Evolutionary conservation across 2,888 invertebrate genomes (phyloP).

Genomic region (Pristionchus exspectatus): DNA sequence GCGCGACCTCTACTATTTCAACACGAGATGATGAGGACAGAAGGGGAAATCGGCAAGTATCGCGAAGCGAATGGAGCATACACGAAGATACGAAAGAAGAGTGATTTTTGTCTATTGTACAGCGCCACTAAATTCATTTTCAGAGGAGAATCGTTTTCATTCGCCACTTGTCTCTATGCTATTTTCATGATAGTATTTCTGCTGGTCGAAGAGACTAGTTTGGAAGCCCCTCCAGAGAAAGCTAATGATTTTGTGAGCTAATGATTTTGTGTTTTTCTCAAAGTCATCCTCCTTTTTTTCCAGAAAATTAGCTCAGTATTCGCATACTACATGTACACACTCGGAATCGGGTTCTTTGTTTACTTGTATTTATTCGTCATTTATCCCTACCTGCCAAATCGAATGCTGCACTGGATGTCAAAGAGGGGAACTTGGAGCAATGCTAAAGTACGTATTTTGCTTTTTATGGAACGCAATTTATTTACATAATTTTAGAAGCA

Average conservation of each 20-base stretch:
- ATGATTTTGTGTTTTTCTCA: not conserved
- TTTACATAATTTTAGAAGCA: not conserved
- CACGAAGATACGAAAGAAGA: not conserved
- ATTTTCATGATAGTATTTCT: not conserved
- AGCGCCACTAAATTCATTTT: too few relatives aligned
- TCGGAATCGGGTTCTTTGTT: not conserved
- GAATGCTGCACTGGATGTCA: not conserved
- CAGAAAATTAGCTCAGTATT: not conserved
- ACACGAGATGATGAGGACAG: not conserved
- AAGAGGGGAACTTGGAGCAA: not conserved
- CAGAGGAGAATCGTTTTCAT: not conserved
- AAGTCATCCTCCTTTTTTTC: not conserved
- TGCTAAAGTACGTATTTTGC: not conserved
- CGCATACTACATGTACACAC: conserved; percentile 37
- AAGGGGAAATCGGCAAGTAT: not conserved
- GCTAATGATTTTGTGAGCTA: not conserved
- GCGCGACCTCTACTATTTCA: not conserved
- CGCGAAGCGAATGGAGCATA: not conserved
- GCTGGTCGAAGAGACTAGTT: not conserved
- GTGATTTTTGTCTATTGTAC: not conserved
- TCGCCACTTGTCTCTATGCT: not conserved
- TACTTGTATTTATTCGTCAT: conserved; percentile 31
- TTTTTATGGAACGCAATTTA: not conserved
- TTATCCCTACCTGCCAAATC: not conserved
- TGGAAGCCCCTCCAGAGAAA: too few relatives aligned